Conservation (phyloP, 2,797 vertebrate species). For the Oreonectes daqikongensis region DNA sequence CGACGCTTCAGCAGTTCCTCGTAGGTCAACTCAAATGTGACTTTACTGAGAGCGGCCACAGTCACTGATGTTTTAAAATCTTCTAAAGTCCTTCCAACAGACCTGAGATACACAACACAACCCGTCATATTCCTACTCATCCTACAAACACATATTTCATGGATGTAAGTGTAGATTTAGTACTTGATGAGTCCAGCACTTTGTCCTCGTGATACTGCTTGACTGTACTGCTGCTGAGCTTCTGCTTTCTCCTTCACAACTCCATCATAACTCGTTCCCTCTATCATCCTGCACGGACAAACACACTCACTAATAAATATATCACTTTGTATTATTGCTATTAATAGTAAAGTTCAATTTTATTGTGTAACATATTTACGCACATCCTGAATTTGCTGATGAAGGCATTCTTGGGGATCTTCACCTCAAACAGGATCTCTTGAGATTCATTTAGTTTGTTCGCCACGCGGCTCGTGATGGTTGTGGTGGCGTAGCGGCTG, state of each 20-base stretch:
- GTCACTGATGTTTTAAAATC: conserved; percentile 87
- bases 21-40: conserved; percentile 83
- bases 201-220: conserved; percentile 75
- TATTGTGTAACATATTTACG: conserved; percentile 50
- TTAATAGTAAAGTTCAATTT: no score
- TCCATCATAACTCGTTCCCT: conserved; percentile 81
- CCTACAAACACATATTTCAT: not conserved
- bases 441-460: conserved; percentile 75
- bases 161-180: not conserved
- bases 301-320: no score
- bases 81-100: conserved; percentile 80
- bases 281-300: conserved; percentile 76
- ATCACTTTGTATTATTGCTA: no score
- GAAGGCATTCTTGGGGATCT: conserved; percentile 90
- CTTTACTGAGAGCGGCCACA: conserved; percentile 77
- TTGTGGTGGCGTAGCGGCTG: conserved; percentile 84
- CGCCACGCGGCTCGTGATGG: conserved; percentile 84
- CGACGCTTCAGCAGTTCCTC: conserved; percentile 86
- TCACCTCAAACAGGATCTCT: conserved; percentile 85
- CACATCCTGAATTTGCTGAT: conserved; percentile 94
- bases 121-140: not conserved
- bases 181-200: conserved; percentile 86
- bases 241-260: conserved; percentile 81
- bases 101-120: conserved; percentile 56
- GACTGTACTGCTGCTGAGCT: conserved; percentile 78